phyloP scores from a whole-genome alignment of 1,140 invertebrate genomes.

The Mycetomoellerius zeteki region DNA sequence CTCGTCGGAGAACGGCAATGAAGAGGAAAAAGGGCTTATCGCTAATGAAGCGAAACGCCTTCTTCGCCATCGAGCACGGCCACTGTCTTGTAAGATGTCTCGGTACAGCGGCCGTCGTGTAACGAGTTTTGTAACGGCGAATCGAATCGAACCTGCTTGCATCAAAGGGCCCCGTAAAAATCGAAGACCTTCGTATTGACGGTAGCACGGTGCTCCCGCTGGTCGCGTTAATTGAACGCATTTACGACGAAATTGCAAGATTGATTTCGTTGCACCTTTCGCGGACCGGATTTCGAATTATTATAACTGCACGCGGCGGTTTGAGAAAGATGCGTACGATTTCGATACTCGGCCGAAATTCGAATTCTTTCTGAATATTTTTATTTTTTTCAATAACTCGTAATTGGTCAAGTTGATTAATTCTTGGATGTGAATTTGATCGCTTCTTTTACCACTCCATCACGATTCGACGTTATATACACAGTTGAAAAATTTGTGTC shows the following conservation, averaged over 20 bases:
- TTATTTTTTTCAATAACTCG: neutral
- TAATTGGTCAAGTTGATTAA: neutral
- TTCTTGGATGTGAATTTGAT: neutral
- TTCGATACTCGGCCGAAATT: neutral
- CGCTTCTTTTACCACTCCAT: neutral
- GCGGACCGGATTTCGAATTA: conserved; percentile 27
- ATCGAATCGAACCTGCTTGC: conserved; percentile 76
- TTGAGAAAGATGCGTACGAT: neutral
- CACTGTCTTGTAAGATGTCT: conserved; percentile 77
- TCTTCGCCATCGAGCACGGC: conserved; percentile 77
- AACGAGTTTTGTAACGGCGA: conserved; percentile 81
- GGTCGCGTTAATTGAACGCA: conserved; percentile 72
- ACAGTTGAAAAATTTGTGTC: too few relatives aligned
- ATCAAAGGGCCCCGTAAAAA: conserved; percentile 70
- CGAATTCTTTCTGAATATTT: neutral
- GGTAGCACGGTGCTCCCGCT: conserved; percentile 46
- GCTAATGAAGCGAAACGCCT: conserved; percentile 83
- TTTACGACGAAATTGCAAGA: conserved; percentile 60
- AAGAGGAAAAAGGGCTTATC: conserved; percentile 78
- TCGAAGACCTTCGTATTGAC: conserved; percentile 75
- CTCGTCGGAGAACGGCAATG: conserved; percentile 69
- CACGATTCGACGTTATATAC: neutral
- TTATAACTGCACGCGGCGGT: neutral
- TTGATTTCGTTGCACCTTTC: conserved; percentile 53
- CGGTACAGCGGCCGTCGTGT: conserved; percentile 76